Conservation (phyloP, 1,140 invertebrate genomes). For the Plodia interpunctella region DNA sequence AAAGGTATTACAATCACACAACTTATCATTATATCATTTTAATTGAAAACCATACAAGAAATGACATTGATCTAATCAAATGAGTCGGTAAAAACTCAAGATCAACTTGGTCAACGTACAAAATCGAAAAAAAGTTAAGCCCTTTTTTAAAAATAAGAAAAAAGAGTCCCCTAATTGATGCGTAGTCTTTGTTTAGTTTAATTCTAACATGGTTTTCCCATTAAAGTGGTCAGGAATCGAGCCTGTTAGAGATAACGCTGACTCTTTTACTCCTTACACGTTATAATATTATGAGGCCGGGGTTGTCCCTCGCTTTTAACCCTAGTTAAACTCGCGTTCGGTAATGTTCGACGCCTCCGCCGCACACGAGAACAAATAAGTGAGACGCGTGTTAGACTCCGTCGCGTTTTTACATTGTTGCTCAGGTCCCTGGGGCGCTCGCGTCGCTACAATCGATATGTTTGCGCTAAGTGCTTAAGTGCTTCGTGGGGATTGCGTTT, state of each 20-base stretch:
- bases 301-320: constrained; percentile 51
- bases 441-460: constrained; percentile 68
- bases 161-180: constrained; percentile 70
- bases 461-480: constrained; percentile 73
- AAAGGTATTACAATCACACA: constrained; percentile 51
- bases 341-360: constrained; percentile 27
- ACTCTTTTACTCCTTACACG: constrained; percentile 73
- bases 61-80: constrained; percentile 73
- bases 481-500: constrained; percentile 64
- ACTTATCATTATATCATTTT: constrained; percentile 67
- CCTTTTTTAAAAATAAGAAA: constrained; percentile 59
- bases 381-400: constrained; percentile 51
- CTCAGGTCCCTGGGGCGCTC: constrained; percentile 51
- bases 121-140: constrained; percentile 68
- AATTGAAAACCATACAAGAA: constrained; percentile 73
- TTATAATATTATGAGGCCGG: constrained; percentile 70
- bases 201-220: constrained; percentile 76
- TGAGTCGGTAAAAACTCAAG: constrained; percentile 60
- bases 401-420: constrained; percentile 68
- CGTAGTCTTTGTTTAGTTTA: constrained; percentile 76
- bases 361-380: constrained; percentile 56
- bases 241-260: constrained; percentile 66
- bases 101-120: constrained; percentile 64
- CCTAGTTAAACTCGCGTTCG: constrained; percentile 53
- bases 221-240: constrained; percentile 74